Base-by-base conservation (phyloP, 1,140 invertebrate genomes). In the Orchestia grillus region DNA sequence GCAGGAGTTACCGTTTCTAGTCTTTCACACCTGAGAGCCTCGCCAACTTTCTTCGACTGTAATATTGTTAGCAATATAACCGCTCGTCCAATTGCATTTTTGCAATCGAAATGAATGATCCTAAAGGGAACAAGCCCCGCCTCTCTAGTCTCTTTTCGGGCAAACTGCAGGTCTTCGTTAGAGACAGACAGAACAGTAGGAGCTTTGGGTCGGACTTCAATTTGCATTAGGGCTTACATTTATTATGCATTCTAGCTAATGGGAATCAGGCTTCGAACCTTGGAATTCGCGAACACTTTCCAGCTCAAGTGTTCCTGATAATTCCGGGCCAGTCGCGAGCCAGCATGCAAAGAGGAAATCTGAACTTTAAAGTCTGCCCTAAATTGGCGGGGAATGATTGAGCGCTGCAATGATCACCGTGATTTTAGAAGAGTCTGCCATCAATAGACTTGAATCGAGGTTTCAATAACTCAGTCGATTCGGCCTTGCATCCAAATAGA, bases 211-310 rank as follows among this genome's bases (percentile, higher is more conserved):
- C 62, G 62, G 36, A 77, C 62, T 77, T 77, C 62, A 77, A 77
- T 77, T 77, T 77, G 62, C 62, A 77, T 77, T 77, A 23, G 28
- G 28, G 62, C 62, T 77, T 77, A 15, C 62, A 77, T 77, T 77
- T 77, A 77, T 77, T 77, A 77, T 77, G 62, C 62, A 77, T 77
- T 77, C 62, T 77, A 77, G 62, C 62, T 77, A 77, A 77, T 77
- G 62, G 62, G 62, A 77, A 77, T 77, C 62, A 77, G 62, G 62
- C 15, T 77, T 77, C 62, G 62, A 77, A 36, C 62, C 62, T 77
- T 77, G 28, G 28, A 77, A 77, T 77, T 77, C 62, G 62, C 62
- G 62, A 77, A 36, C 62, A 77, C 11, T 77, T 77, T 77, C 62
- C 62, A 77, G 62, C 28, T 77, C 62, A 77, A 77, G 15, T 19